These are phyloP conservation scores for Drosophila funebris DNA, from an alignment of 1,140 invertebrate genomes.

Conservation along the genomic window DNA sequence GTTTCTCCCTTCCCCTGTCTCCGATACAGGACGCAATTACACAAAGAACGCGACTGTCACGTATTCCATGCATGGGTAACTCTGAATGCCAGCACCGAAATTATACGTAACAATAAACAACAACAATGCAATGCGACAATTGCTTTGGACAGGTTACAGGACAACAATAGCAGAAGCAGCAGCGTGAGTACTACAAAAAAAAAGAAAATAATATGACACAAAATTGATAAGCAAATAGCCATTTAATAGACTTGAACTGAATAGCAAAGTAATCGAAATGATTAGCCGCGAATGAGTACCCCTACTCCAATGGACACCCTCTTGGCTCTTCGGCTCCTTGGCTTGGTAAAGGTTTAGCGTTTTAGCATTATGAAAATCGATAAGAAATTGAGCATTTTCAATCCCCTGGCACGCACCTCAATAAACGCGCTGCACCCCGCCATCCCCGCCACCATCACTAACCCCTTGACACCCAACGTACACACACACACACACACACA, in stretches of 20 bases:
- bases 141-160: conserved; percentile 18
- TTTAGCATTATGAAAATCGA: conserved; percentile 57
- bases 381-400: conserved; percentile 39
- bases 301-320: background rate
- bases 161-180: background rate
- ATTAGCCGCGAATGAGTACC: conserved; percentile 59
- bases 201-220: conserved; percentile 43
- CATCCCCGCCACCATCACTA: background rate
- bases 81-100: conserved; percentile 37
- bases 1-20: background rate
- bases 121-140: conserved; percentile 51
- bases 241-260: conserved; percentile 73
- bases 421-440: conserved; percentile 13
- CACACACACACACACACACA: background rate
- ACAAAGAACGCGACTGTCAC: conserved; percentile 51
- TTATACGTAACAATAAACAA: conserved; percentile 48
- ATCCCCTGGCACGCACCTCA: conserved; percentile 31
- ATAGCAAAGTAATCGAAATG: conserved; percentile 65
- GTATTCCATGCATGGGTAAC: conserved; percentile 46
- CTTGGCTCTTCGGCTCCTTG: background rate
- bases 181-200: background rate
- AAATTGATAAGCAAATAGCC: conserved; percentile 78
- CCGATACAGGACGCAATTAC: conserved; percentile 21
- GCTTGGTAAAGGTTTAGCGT: background rate
- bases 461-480: background rate